Conservation (phyloP, 2,113 vertebrate species). For the Atractosteus spatula region DNA sequence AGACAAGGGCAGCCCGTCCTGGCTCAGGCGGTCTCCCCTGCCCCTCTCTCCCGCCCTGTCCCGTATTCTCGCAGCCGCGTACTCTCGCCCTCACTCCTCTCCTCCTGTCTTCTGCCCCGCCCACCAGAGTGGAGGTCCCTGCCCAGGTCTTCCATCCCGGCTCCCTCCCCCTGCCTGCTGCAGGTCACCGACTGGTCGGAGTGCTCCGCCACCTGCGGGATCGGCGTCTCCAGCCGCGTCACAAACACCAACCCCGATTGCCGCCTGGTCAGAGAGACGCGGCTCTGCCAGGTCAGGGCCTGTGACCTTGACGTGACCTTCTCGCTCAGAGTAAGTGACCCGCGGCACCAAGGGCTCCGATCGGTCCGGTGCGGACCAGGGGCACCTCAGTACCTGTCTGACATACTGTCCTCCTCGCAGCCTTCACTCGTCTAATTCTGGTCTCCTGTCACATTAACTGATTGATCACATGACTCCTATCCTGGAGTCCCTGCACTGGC, state of each 20-base stretch:
- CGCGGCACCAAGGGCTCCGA: too few species aligned
- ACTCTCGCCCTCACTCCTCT: background rate
- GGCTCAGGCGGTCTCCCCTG: too few species aligned
- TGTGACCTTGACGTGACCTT: slow-evolving; percentile 40
- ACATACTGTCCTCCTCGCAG: background rate
- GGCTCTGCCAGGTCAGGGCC: slow-evolving; percentile 56
- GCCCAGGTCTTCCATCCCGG: slow-evolving; percentile 26
- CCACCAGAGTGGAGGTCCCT: slow-evolving; percentile 43
- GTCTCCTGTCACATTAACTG: background rate
- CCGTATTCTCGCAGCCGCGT: background rate
- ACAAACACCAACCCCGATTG: slow-evolving; percentile 62
- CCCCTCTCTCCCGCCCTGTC: background rate
- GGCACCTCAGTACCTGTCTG: background rate
- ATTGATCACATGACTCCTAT: too few species aligned
- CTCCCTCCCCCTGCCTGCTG: slow-evolving; percentile 44
- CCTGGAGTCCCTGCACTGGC: too few species aligned
- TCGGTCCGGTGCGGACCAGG: too few species aligned
- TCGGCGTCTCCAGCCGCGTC: slow-evolving; percentile 65
- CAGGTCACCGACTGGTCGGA: slow-evolving; percentile 64
- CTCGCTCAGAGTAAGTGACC: slow-evolving; percentile 43
- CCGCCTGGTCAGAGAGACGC: slow-evolving; percentile 54
- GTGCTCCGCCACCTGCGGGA: slow-evolving; percentile 65
- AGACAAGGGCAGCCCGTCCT: slow-evolving; percentile 12
- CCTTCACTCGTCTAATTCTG: background rate
- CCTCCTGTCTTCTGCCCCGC: background rate